Percentiles rank a stretch among this genome's conserved stretches.
phyloP scores from a whole-genome alignment of 2,888 invertebrate genomes.

The Leucophenga maculata region DNA sequence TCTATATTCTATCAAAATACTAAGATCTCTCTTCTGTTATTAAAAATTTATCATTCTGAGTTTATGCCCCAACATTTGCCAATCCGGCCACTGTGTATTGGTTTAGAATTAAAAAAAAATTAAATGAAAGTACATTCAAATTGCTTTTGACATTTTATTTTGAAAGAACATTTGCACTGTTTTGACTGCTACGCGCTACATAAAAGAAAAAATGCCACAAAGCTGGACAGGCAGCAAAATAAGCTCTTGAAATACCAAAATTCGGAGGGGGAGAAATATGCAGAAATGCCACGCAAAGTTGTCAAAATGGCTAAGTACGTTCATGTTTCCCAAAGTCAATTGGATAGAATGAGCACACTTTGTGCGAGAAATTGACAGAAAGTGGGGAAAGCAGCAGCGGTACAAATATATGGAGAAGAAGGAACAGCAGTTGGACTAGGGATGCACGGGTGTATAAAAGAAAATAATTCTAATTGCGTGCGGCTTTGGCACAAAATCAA shows the following conservation, averaged over 20 bases:
- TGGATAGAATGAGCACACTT: too few relatives aligned
- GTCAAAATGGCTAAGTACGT: conserved; percentile 2
- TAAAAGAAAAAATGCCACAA: conserved; percentile 6
- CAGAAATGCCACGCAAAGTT: conserved; percentile 25
- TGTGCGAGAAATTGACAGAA: too few relatives aligned
- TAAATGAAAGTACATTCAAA: conserved; percentile 9
- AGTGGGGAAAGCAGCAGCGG: too few relatives aligned
- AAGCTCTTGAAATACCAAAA: neutral
- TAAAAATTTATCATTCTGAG: too few relatives aligned
- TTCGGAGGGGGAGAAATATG: neutral
- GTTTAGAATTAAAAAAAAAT: too few relatives aligned
- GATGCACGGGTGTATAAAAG: neutral
- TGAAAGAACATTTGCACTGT: neutral
- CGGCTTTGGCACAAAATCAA: conserved; percentile 61
- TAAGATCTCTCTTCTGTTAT: too few relatives aligned
- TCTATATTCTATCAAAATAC: too few relatives aligned
- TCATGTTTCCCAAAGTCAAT: neutral
- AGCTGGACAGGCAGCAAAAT: neutral
- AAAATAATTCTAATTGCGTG: conserved; percentile 58
- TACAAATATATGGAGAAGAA: too few relatives aligned
- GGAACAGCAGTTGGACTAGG: too few relatives aligned
- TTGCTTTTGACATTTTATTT: neutral
- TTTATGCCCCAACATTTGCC: too few relatives aligned
- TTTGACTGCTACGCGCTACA: conserved; percentile 3
- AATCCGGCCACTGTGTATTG: too few relatives aligned